Conservation (phyloP, 1,140 invertebrate genomes). For the Hypothenemus hampei region DNA sequence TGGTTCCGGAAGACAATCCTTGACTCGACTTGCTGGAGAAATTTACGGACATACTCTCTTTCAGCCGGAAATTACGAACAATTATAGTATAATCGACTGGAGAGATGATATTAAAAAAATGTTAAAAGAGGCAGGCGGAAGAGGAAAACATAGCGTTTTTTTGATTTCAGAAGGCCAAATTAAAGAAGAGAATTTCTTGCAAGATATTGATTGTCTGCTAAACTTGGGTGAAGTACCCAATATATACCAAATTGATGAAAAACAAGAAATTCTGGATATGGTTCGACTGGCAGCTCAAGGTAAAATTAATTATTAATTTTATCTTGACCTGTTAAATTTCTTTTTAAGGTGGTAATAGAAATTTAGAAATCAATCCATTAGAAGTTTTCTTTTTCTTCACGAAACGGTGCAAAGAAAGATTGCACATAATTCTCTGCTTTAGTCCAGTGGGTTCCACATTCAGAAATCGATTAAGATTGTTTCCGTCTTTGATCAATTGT, state of each 20-base stretch:
- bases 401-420: slow-evolving; percentile 75
- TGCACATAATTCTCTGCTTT: slow-evolving; percentile 87
- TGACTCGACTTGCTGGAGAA: slow-evolving; percentile 70
- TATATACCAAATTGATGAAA: slow-evolving; percentile 81
- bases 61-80: slow-evolving; percentile 84
- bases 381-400: slow-evolving; percentile 80
- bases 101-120: slow-evolving; percentile 82
- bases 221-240: slow-evolving; percentile 87
- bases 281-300: slow-evolving; percentile 68
- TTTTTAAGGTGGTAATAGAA: slow-evolving; percentile 59
- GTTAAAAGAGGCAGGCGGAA: slow-evolving; percentile 72
- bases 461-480: slow-evolving; percentile 72
- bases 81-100: slow-evolving; percentile 80
- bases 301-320: slow-evolving; percentile 1
- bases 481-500: slow-evolving; percentile 89
- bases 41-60: slow-evolving; percentile 72
- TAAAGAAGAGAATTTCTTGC: slow-evolving; percentile 80
- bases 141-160: slow-evolving; percentile 68
- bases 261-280: slow-evolving; percentile 80
- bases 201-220: slow-evolving; percentile 82
- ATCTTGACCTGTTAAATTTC: neutral
- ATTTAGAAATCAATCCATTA: slow-evolving; percentile 74
- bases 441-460: slow-evolving; percentile 86
- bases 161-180: slow-evolving; percentile 84
- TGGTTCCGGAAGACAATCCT: slow-evolving; percentile 82